These are phyloP conservation scores for Periplaneta americana DNA, from an alignment of 1,140 invertebrate genomes.

Conservation along the genomic window DNA sequence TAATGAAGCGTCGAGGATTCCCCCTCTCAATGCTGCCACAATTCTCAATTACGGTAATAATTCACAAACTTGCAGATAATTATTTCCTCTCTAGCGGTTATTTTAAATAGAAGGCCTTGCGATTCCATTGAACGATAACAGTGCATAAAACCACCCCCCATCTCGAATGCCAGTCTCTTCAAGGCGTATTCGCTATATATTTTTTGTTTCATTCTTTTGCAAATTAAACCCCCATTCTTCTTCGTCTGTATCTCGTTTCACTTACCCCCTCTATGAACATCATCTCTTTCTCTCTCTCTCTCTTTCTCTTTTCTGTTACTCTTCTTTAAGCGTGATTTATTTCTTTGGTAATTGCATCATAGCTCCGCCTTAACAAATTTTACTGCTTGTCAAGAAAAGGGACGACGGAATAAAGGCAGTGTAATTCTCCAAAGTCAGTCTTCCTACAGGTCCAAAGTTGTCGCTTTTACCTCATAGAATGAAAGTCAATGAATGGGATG, in stretches of 20 bases:
- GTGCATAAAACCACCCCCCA: too few species aligned
- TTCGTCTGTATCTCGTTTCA: background rate
- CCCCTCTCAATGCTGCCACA: too few species aligned
- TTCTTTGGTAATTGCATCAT: conserved; percentile 1
- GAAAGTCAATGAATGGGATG: background rate
- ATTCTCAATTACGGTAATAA: background rate
- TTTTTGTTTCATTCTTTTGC: background rate
- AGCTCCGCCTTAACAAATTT: conserved; percentile 4
- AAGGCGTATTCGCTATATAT: background rate
- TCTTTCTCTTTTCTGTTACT: background rate
- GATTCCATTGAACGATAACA: background rate
- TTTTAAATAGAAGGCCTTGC: too few species aligned
- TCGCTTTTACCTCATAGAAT: background rate
- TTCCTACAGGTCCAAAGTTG: background rate
- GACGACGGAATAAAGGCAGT: background rate
- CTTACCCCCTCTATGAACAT: too few species aligned
- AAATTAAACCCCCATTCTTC: conserved; percentile 10
- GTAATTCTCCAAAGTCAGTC: background rate
- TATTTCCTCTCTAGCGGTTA: background rate
- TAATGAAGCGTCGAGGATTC: too few species aligned
- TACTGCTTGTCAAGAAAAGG: background rate
- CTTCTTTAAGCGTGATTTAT: conserved; percentile 7
- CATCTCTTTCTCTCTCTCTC: too few species aligned
- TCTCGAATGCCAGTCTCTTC: background rate
- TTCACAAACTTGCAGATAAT: background rate